Percentiles rank a stretch among this genome's conserved stretches.
These are phyloP conservation scores for Sturnira hondurensis DNA, from an alignment of 2,113 vertebrate genomes.

Conservation along the genomic window DNA sequence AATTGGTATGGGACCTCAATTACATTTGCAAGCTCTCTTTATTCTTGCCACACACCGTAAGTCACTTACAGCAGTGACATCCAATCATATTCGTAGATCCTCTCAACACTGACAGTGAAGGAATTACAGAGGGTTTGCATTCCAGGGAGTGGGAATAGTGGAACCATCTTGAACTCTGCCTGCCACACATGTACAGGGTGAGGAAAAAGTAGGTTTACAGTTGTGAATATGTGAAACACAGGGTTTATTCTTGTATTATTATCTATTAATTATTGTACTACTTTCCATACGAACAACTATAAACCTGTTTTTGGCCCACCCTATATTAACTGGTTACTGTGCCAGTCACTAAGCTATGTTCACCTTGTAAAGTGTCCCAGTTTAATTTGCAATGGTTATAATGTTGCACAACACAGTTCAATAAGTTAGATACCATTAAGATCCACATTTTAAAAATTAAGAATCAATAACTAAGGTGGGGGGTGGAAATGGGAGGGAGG, in stretches of 20 bases:
- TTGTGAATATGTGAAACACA: background rate
- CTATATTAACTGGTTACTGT: background rate
- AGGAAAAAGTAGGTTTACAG: background rate
- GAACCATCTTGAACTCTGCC: background rate
- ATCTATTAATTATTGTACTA: background rate
- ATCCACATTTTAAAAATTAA: background rate
- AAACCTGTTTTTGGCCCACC: background rate
- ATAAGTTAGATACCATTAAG: background rate
- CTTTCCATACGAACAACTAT: background rate
- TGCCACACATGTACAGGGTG: background rate
- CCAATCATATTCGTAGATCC: background rate
- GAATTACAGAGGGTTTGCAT: background rate
- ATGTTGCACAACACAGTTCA: background rate
- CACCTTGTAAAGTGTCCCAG: background rate
- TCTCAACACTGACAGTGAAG: background rate
- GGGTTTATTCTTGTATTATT: background rate
- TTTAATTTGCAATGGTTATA: background rate
- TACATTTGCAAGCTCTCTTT: background rate
- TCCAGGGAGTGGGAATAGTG: background rate
- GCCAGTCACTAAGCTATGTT: background rate
- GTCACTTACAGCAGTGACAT: background rate
- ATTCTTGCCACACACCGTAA: background rate
- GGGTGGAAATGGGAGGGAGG: no score
- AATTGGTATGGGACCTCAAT: background rate
- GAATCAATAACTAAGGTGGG: no score